phyloP scores from a whole-genome alignment of 1,140 invertebrate species.

The Pantala flavescens region DNA sequence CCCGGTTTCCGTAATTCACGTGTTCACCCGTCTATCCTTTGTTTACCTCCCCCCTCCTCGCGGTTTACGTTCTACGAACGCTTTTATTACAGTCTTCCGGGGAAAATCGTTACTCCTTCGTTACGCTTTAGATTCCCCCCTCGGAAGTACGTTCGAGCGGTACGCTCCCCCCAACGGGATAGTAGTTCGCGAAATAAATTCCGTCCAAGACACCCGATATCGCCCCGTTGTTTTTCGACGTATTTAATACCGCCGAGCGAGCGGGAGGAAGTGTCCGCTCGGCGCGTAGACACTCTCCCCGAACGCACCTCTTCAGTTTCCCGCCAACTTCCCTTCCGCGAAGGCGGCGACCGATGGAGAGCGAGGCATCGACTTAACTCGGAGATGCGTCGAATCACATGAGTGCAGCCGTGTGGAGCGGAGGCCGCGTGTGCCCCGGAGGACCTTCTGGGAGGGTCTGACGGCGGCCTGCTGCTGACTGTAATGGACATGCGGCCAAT shows the following conservation, averaged over 20 bases:
- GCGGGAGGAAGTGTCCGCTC: background rate
- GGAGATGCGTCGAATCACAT: no score
- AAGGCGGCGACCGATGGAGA: background rate
- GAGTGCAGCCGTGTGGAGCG: no score
- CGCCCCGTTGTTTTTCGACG: slow-evolving; percentile 24
- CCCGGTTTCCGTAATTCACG: background rate
- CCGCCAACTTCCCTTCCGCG: background rate
- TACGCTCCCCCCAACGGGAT: no score
- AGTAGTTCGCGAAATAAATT: no score
- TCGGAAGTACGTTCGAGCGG: slow-evolving; percentile 23
- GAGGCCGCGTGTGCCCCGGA: background rate
- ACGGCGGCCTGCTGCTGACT: background rate
- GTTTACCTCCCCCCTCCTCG: no score
- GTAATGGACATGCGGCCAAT: slow-evolving; percentile 47
- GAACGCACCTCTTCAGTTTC: background rate
- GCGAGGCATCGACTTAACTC: no score
- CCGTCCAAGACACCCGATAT: slow-evolving; percentile 19
- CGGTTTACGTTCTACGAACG: no score
- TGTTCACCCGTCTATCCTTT: background rate
- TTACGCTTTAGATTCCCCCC: no score
- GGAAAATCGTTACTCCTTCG: no score
- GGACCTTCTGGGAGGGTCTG: background rate
- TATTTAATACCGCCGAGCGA: background rate
- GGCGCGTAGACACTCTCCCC: background rate
- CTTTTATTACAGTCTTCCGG: no score